These are phyloP conservation scores for Orbicella faveolata DNA, from an alignment of 64 coral and sea anemone genomes.

Conservation along the genomic window DNA sequence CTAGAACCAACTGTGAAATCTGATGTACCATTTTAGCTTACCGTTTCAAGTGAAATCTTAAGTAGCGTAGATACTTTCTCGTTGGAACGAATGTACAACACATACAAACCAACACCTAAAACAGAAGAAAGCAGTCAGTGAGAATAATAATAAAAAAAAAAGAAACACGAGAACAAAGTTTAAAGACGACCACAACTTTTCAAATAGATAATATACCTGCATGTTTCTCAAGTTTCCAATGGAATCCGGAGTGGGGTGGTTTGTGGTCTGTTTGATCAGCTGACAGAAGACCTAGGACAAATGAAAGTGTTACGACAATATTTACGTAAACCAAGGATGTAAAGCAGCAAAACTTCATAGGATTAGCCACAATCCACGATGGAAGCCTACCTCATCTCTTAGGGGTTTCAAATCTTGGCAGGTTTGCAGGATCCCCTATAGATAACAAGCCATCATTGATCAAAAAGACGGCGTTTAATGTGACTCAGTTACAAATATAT, in stretches of 20 bases:
- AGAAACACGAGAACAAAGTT: too few species aligned
- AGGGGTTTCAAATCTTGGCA: constrained; percentile 98
- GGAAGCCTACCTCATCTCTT: constrained; percentile 78
- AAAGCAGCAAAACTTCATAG: background rate
- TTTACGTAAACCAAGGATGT: background rate
- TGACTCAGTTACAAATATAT: too few species aligned
- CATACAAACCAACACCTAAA: constrained; percentile 94
- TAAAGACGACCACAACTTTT: too few species aligned
- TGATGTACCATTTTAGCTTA: constrained; percentile 12
- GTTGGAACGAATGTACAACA: constrained; percentile 96
- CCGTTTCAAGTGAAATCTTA: constrained; percentile 88
- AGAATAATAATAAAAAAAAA: too few species aligned
- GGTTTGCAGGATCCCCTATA: constrained; percentile 95
- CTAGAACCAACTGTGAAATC: too few species aligned
- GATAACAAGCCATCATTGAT: background rate
- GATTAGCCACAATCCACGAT: background rate
- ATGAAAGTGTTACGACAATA: background rate
- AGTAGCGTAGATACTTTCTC: constrained; percentile 90
- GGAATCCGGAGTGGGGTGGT: constrained; percentile 75
- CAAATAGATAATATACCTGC: constrained; percentile 56
- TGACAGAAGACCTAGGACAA: constrained; percentile 84
- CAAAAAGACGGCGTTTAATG: background rate
- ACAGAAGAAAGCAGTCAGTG: background rate
- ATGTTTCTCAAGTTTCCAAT: constrained; percentile 91
- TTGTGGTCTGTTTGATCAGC: constrained; percentile 94